A percentile compares a stretch with the other conserved stretches of the same genome.
Evolutionary conservation across 2,888 invertebrate species (phyloP).

Genomic region (Gryllus longicercus): DNA sequence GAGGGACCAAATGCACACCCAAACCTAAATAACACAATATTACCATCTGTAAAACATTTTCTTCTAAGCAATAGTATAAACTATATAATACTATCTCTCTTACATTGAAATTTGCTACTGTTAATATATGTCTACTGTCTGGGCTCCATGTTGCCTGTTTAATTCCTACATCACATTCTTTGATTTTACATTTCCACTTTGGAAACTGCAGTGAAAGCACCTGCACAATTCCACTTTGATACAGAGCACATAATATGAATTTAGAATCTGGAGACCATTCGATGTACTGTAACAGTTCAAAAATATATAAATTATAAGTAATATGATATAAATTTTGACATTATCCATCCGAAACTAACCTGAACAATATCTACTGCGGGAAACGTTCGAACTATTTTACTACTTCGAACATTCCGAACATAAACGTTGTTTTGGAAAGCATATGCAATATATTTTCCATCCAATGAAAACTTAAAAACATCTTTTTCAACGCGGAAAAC

Average conservation of each 20-base stretch:
- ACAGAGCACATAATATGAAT: constrained; percentile 45
- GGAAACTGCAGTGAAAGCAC: constrained; percentile 52
- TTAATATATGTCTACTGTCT: constrained; percentile 52
- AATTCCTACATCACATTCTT: constrained; percentile 54
- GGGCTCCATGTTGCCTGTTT: constrained; percentile 52
- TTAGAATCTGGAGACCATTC: constrained; percentile 47
- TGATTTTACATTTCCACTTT: constrained; percentile 55
- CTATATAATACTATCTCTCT: constrained; percentile 24
- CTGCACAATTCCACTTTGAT: constrained; percentile 45
- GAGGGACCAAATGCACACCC: constrained; percentile 45
- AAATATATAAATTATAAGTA: not conserved
- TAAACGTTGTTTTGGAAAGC: not conserved
- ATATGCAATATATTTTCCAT: not conserved
- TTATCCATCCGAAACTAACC: not conserved
- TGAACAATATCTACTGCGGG: not conserved
- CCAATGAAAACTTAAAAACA: not conserved
- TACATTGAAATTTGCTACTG: constrained; percentile 53
- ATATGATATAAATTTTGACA: not conserved
- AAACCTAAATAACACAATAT: constrained; percentile 41
- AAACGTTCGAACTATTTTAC: not conserved
- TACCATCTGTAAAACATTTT: not conserved
- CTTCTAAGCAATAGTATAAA: not conserved
- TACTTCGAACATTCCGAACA: not conserved
- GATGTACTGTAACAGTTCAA: constrained; percentile 41
- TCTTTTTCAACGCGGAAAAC: not conserved